Percentiles rank a stretch among this genome's conserved stretches.
Evolutionary conservation across 2,888 invertebrate genomes (phyloP).

Genomic region (Tortricodes alternella): DNA sequence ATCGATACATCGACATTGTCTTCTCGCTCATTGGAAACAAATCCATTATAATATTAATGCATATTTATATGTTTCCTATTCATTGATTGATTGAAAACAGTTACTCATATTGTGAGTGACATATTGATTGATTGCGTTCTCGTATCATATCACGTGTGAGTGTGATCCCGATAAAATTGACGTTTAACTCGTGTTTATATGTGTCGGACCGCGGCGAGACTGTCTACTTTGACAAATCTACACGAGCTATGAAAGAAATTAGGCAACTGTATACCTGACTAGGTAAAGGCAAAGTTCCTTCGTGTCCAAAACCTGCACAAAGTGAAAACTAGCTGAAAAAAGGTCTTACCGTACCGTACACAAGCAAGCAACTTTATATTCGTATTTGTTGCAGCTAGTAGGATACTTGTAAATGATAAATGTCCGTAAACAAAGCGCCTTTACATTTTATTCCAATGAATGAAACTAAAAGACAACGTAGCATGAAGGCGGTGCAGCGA

Average conservation of each 20-base stretch:
- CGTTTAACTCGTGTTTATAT: neutral
- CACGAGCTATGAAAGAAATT: too few species aligned
- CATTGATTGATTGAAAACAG: constrained; percentile 27
- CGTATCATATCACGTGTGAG: constrained; percentile 9
- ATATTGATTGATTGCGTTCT: constrained; percentile 17
- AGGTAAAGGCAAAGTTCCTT: too few species aligned
- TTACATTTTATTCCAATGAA: neutral
- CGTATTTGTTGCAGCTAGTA: too few species aligned
- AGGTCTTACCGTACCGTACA: too few species aligned
- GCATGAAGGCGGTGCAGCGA: too few species aligned
- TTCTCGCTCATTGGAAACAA: constrained; percentile 26
- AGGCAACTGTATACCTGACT: too few species aligned
- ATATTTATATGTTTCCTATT: constrained; percentile 25
- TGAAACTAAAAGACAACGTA: neutral
- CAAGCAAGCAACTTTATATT: too few species aligned
- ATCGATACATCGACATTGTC: constrained; percentile 20
- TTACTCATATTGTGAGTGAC: constrained; percentile 25
- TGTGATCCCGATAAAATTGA: neutral
- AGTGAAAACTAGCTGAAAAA: too few species aligned
- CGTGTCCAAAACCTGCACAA: too few species aligned
- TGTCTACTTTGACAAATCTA: neutral
- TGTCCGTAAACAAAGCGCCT: too few species aligned
- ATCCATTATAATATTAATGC: constrained; percentile 22
- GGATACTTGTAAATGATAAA: too few species aligned
- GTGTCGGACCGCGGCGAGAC: neutral